Evolutionary conservation across 1,140 invertebrate species (phyloP), one percentile per base, ranked within the genome.

Genomic region (Cepaea nemoralis): DNA sequence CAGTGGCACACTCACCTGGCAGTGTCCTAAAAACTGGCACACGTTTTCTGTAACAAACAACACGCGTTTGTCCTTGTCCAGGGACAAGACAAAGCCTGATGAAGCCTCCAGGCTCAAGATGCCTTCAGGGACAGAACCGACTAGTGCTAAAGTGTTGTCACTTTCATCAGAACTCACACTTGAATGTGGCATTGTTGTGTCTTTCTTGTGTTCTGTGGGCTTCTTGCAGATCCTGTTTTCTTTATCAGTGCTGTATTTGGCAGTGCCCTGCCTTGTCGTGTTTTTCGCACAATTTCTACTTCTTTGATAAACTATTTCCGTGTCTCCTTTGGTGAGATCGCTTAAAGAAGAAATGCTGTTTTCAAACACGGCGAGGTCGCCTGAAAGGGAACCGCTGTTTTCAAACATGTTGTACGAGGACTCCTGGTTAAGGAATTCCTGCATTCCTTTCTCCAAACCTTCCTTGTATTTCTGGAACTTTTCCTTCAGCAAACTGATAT

Each of bases 41-140:
- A 77, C 55, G 39, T 77, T 77, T 31, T 77, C 55, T 12, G 75
- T 63, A 6, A 77, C 75, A 77, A 39, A 77, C 31, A 77, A 14
- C 8, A 77, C 59, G 3, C 12, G 63, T 16, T 63, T 59, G 27
- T 35, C 31, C 39, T 33, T 35, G 27, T 77, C 75, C n/a, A 77
- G 55, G 19, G 50, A 39, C 16, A 77, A n/a, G 16, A 77, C 3
- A 27, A 77, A 77, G 3, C 75, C 75, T 8, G 14, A 16, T 8
- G 42, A n/a, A n/a, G 75, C 75, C 31, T 77, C 75, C 3, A 77
- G 75, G 19, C 63, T 77, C 55, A 59, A 35, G 12, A 2, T 22
- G 27, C 75, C n/a, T 39, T 77, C 75, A 6, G n/a, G 59, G 5
- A 31, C 59, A 31, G 59, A 5, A 2, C 16, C 33, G 1, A 27